These are phyloP conservation scores for Urosaurus nigricauda DNA, from an alignment of 2,797 vertebrate genomes.

Conservation along the genomic window DNA sequence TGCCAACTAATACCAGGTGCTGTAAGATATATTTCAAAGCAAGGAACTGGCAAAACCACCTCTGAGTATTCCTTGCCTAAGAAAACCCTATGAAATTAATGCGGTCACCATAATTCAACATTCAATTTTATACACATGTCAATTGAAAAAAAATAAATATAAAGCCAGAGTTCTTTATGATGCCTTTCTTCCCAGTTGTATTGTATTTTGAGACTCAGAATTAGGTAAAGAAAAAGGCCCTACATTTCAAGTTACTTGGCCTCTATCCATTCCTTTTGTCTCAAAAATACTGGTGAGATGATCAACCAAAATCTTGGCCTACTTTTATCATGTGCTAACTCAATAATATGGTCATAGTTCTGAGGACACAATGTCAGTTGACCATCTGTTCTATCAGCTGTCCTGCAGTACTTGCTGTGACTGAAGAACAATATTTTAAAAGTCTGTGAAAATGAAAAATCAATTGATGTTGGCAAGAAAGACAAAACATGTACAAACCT, in stretches of 20 bases:
- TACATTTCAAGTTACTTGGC: neutral
- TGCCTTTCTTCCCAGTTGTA: neutral
- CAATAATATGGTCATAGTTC: constrained; percentile 43
- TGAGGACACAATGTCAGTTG: constrained; percentile 30
- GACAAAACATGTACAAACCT: neutral
- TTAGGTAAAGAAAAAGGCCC: neutral
- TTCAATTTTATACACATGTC: too few relatives aligned
- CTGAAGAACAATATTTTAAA: constrained; percentile 30
- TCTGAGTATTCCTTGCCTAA: too few relatives aligned
- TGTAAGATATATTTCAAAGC: too few relatives aligned
- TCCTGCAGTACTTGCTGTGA: constrained; percentile 12
- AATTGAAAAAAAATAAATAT: neutral
- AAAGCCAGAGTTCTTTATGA: neutral
- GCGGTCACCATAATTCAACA: too few relatives aligned
- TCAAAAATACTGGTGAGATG: constrained; percentile 13
- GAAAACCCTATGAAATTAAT: too few relatives aligned
- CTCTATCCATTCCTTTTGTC: constrained; percentile 5
- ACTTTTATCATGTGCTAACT: constrained; percentile 36
- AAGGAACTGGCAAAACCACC: too few relatives aligned
- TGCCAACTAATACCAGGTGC: too few relatives aligned
- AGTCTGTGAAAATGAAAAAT: constrained; percentile 51
- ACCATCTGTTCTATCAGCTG: constrained; percentile 30
- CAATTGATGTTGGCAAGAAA: neutral
- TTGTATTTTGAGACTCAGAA: neutral
- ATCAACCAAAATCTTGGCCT: constrained; percentile 43